Base-by-base conservation (phyloP, 2,888 invertebrate species). In the Gymnoscelis rufifasciata region DNA sequence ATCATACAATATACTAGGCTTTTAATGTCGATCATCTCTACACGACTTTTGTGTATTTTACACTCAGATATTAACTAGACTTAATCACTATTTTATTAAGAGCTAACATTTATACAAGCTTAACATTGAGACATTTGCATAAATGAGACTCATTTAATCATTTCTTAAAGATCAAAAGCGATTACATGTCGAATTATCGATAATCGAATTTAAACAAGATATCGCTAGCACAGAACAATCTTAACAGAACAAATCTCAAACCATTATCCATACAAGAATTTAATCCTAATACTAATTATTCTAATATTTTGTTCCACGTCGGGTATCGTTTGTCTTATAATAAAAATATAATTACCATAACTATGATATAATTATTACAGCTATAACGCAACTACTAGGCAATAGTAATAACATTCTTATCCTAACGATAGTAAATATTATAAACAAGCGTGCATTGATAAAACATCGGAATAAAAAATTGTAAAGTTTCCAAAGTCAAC, bases 301-400 rank as follows among this genome's bases (percentile, higher is more conserved):
- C 42, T 50, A 50, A 37, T 38, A 43, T 44, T 47, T 55, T 52
- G 47, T 43, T 43, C 44, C 44, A 33, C 52, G 35, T 43, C 42
- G 43, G 46, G 43, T 41, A 38, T 40, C 46, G 19, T 42, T 46
- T 43, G 27, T 42, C 33, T 45, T 38, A 43, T 33, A 27, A 50
- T 36, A 36, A 30, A 33, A 41, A 36, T 14, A 33, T 14, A 11
- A 35, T 44, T n/a, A n/a, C n/a, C n/a, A n/a, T n/a, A n/a, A n/a
- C n/a, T n/a, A n/a, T n/a, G n/a, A n/a, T n/a, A n/a, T n/a, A n/a
- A n/a, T n/a, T n/a, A n/a, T n/a, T 26, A 41, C 27, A 28, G 29
- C 38, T 39, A 38, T 38, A 28, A 27, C 31, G 29, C 43, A 40
- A 41, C 27, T 43, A 43, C 14, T 38, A 38, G 31, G 35, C 43